Conservation (phyloP, 2,113 vertebrate species). For the Poicephalus gulielmi region DNA sequence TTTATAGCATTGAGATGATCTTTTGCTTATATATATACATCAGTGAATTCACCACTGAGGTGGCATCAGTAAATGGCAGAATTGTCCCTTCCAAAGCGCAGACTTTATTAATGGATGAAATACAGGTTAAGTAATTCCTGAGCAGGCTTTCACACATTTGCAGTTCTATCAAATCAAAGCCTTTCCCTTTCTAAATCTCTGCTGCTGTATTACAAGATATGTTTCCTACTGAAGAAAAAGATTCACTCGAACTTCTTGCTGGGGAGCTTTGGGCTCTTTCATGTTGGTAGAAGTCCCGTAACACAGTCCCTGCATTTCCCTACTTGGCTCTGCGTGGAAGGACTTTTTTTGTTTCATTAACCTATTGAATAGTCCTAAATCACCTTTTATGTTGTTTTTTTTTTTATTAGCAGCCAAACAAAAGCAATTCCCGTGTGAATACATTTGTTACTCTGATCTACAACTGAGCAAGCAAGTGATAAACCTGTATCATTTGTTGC, state of each 20-base stretch:
- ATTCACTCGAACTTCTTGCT: neutral
- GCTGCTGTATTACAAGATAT: neutral
- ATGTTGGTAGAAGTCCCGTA: neutral
- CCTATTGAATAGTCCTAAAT: neutral
- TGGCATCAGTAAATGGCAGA: constrained; percentile 27
- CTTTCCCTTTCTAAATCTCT: neutral
- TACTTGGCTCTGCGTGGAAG: neutral
- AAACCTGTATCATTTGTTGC: neutral
- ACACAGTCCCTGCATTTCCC: neutral
- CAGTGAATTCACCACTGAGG: neutral
- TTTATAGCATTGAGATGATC: constrained; percentile 30
- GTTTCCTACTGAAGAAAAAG: neutral
- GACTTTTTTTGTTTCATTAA: neutral
- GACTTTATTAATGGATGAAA: constrained; percentile 9
- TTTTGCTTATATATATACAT: neutral
- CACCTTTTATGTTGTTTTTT: neutral
- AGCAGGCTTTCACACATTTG: neutral
- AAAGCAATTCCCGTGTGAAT: neutral
- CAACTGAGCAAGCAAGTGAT: neutral
- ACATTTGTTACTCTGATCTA: neutral
- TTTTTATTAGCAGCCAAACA: neutral
- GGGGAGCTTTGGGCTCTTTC: neutral
- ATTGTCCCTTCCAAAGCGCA: neutral
- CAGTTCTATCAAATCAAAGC: neutral
- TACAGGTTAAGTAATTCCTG: neutral